A percentile compares a stretch with the other conserved stretches of the same genome.
Conservation (phyloP, 2,888 invertebrate species). For the Pachliopta kotzebuea region DNA sequence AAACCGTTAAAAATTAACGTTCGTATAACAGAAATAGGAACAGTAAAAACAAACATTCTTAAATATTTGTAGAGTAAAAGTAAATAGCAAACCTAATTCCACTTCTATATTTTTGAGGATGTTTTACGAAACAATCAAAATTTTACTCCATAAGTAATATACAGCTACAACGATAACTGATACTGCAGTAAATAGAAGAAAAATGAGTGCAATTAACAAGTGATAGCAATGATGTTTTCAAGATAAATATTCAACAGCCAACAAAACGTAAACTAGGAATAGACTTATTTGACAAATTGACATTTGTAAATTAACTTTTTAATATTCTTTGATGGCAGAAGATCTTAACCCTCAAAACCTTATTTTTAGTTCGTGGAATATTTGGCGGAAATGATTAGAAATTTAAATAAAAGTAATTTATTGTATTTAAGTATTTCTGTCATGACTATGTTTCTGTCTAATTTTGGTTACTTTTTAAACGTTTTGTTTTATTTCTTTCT, state of each 20-base stretch:
- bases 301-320: neutral
- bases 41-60: neutral
- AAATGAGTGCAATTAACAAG: neutral
- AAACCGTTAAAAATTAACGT: no score
- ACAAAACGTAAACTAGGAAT: constrained; percentile 1
- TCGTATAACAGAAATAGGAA: neutral
- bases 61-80: neutral
- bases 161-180: neutral
- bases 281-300: neutral
- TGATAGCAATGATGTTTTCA: neutral
- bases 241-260: neutral
- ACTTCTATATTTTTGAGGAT: neutral
- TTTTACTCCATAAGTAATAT: neutral
- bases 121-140: neutral
- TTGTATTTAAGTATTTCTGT: no score
- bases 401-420: no score
- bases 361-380: neutral
- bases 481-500: no score
- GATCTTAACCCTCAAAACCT: neutral
- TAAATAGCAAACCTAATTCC: neutral
- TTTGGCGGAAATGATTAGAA: no score
- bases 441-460: no score
- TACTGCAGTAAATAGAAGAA: neutral
- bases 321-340: neutral
- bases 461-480: no score